Evolutionary conservation across 2,888 invertebrate species (phyloP).

Genomic region (Dyspetes luteomarginatus): DNA sequence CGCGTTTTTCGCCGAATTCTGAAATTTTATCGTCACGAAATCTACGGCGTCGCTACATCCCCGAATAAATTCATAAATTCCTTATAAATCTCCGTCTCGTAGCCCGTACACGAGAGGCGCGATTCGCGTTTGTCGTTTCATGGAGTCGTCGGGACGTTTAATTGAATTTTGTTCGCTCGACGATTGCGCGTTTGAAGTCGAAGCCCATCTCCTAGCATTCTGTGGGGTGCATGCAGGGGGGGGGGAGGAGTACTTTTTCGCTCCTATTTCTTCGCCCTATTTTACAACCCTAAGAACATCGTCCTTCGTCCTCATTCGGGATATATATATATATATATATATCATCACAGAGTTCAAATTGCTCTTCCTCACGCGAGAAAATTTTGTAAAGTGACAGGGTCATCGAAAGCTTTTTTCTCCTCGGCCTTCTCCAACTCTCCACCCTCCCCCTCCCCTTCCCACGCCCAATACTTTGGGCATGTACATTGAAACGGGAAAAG

Average conservation of each 20-base stretch:
- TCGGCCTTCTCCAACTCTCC: conserved; percentile 38
- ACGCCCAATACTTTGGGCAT: no score
- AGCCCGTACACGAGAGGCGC: background rate
- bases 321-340: background rate
- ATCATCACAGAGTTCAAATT: background rate
- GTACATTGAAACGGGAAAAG: background rate
- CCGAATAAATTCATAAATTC: background rate
- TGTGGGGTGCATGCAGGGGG: no score
- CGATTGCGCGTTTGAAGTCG: conserved; percentile 66
- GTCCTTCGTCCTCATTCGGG: background rate
- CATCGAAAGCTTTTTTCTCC: conserved; percentile 42
- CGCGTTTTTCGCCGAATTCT: no score
- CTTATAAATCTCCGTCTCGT: background rate
- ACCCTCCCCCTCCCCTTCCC: no score
- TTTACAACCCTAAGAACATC: conserved; percentile 19
- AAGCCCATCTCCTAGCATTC: conserved; percentile 35
- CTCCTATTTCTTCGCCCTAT: background rate
- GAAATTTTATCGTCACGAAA: no score
- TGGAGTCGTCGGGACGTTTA: conserved; percentile 66
- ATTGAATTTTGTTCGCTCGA: conserved; percentile 72
- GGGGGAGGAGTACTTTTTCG: background rate
- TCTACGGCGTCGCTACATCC: background rate
- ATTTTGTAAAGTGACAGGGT: conserved; percentile 23
- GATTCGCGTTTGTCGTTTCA: conserved; percentile 55
- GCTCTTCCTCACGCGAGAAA: background rate